A percentile compares a stretch with the other conserved stretches of the same genome.
phyloP scores from a whole-genome alignment of 2,888 invertebrate species.

The Rhagonycha fulva region DNA sequence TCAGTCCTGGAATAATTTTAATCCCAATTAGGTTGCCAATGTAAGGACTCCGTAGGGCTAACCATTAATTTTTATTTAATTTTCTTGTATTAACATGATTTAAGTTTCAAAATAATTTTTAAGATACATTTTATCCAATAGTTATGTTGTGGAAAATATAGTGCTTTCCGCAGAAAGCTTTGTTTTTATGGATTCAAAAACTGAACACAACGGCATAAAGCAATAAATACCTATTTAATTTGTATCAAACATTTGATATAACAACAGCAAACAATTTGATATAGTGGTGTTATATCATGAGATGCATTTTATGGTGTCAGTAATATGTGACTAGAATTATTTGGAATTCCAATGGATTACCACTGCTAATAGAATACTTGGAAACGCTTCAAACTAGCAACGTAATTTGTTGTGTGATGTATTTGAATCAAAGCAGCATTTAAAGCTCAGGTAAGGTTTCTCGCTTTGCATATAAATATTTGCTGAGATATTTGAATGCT shows the following conservation, averaged over 20 bases:
- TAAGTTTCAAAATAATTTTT: neutral
- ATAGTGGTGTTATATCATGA: neutral
- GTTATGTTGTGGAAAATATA: neutral
- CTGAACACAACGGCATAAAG: too few species aligned
- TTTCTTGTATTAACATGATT: too few species aligned
- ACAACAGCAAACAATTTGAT: neutral
- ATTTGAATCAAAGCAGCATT: constrained; percentile 1
- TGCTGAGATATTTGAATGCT: neutral
- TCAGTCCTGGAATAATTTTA: too few species aligned
- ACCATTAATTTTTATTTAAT: too few species aligned
- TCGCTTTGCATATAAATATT: constrained; percentile 1
- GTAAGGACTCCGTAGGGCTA: too few species aligned
- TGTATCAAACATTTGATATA: neutral
- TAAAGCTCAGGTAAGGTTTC: constrained; percentile 2
- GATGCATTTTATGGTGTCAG: neutral
- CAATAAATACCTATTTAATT: neutral
- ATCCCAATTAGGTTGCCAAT: too few species aligned
- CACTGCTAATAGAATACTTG: neutral
- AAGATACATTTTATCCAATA: neutral
- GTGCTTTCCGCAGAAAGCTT: neutral
- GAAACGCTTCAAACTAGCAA: neutral
- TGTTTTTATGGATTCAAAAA: neutral
- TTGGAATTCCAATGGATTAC: constrained; percentile 1
- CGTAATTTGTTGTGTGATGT: constrained; percentile 2
- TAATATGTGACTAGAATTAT: constrained; percentile 1